phyloP scores from a whole-genome alignment of 2,113 vertebrate species.

The Oostethus manadensis region DNA sequence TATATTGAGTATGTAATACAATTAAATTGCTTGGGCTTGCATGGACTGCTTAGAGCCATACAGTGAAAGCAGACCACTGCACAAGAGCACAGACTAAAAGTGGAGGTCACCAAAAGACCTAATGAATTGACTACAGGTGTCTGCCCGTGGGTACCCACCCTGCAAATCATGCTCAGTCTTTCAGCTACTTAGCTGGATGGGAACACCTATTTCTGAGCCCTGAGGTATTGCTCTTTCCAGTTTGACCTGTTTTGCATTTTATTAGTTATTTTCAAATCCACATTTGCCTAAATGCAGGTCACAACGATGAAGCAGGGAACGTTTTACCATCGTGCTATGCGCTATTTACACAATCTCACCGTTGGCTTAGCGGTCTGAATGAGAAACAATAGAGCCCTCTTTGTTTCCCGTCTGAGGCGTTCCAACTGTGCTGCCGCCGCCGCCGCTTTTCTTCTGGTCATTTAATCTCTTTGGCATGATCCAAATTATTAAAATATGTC shows the following conservation, averaged over 20 bases:
- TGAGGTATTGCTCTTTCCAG: not conserved
- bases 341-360: constrained; percentile 4
- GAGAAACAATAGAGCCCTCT: constrained; percentile 3
- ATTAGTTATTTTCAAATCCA: too few species aligned
- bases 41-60: constrained; percentile 47
- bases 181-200: constrained; percentile 32
- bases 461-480: constrained; percentile 1
- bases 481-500: not conserved
- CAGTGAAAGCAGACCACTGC: constrained; percentile 62
- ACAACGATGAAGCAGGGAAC: not conserved
- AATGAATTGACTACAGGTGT: constrained; percentile 21
- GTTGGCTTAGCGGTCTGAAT: not conserved
- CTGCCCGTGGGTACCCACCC: constrained; percentile 47
- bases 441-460: not conserved
- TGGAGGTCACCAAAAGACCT: not conserved
- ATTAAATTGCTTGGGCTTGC: not conserved
- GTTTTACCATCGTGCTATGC: not conserved
- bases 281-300: too few species aligned
- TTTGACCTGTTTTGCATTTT: not conserved
- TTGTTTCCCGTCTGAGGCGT: not conserved
- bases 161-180: constrained; percentile 62
- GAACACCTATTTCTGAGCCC: constrained; percentile 24
- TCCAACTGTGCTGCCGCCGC: not conserved
- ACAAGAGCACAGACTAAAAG: constrained; percentile 16
- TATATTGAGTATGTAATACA: not conserved